These are phyloP conservation scores for Arnoldichthys spilopterus DNA, from an alignment of 2,797 vertebrate genomes.

Conservation along the genomic window DNA sequence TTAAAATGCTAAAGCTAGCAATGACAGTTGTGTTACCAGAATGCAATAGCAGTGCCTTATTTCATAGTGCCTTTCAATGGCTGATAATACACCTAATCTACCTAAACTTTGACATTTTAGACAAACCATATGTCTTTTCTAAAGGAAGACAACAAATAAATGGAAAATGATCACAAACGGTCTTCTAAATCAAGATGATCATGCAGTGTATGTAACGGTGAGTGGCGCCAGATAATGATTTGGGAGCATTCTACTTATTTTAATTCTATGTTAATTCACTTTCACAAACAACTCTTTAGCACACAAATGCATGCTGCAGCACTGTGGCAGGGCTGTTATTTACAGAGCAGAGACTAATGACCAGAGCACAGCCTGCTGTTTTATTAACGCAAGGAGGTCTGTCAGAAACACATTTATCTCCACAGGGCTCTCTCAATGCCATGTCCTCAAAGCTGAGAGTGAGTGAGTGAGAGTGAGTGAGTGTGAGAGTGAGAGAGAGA, in stretches of 20 bases:
- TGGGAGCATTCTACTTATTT: not conserved
- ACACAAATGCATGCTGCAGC: conserved; percentile 15
- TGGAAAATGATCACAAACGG: not conserved
- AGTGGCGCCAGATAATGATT: not conserved
- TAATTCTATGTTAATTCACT: conserved; percentile 15
- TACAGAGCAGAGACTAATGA: conserved; percentile 70
- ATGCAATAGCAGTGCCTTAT: no score
- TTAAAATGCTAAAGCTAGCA: not conserved
- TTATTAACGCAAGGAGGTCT: conserved; percentile 69
- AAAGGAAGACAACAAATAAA: not conserved
- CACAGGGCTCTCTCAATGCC: conserved; percentile 33
- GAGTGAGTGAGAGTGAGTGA: no score
- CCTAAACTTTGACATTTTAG: no score
- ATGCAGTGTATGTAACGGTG: not conserved
- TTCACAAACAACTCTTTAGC: conserved; percentile 10
- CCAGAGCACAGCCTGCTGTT: conserved; percentile 58
- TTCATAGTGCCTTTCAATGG: no score
- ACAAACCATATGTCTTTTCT: not conserved
- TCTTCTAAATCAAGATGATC: conserved; percentile 1
- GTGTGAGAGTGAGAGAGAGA: no score
- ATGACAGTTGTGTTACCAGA: not conserved
- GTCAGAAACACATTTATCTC: conserved; percentile 68
- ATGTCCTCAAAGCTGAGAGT: conserved; percentile 40
- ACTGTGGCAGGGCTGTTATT: conserved; percentile 56
- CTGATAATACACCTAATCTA: no score